Base-by-base conservation (phyloP, 1,140 invertebrate species). In the Anthonomus grandis region DNA sequence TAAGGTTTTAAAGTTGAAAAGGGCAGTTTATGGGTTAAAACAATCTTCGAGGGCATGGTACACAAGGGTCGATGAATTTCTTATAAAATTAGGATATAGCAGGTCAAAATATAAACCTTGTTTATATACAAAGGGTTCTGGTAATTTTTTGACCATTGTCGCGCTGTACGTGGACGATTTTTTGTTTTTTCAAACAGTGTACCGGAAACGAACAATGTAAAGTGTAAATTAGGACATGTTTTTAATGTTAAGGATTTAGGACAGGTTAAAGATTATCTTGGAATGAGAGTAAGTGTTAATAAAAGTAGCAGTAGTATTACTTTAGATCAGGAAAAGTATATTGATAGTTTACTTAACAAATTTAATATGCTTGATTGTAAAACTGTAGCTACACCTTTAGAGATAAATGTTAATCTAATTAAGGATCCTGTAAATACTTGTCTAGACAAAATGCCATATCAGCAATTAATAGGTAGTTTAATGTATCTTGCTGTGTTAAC, bases 401-500 rank as follows among this genome's bases (percentile, higher is more conserved):
- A 65, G 39, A 2, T 15, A 44, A 53, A 54, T 72, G 4, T 72
- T 42, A 49, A 54, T 5, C 34, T 12, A 44, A 18, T n/a, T 25
- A 23, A 36, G 9, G 51, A 53, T n/a, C 10, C n/a, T n/a, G n/a
- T 9, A 44, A 27, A 51, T 18, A 4, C 9, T 13, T 34, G 46
- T 39, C 13, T 3, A 19, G 23, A 50, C 8, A 53, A 31, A 23
- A 27, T 59, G 66, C 25, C 61, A 19, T 78, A 70, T 60, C 66
- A 69, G 53, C 47, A 76, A 34, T 42, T 70, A 4, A 66, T 78
- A 13, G 75, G 74, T n/a, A 57, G 58, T 41, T 60, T 79, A 12
- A 69, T 78, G 63, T 78, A 77, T 62, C 51, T 77, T 4, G 57
- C 74, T 10, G 66, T 73, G 4, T 48, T 64, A 1, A 76, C 75